Evolutionary conservation across 1,140 invertebrate species (phyloP), one percentile per base, ranked within the genome.

Genomic region (Galleria mellonella): DNA sequence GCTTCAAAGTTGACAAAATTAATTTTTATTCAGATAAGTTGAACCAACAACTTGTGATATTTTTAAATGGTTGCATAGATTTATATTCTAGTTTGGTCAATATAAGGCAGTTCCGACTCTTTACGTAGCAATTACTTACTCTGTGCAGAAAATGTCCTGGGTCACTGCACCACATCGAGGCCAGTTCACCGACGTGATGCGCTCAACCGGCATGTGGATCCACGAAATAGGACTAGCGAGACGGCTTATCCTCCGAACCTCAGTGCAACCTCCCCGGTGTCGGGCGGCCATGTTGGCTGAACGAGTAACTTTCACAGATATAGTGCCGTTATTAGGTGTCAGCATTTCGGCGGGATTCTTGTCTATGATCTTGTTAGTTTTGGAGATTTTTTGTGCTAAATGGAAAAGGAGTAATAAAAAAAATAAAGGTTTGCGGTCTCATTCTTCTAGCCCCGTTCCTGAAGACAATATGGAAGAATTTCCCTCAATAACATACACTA

Each of bases 261-360:
- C 55, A n/a, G 52, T 66, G 2, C 50, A 42, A 8, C 60, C 72
- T n/a, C 73, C 75, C 1, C 60, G 68, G 0, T 83, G 78, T 47
- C 55, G 68, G 35, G 61, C 72, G 0, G 56, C 75, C 0, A 44
- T 83, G 4, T 51, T 83, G 10, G 78, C 78, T 36, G 78, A 83
- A 52, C 56, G 69, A 45, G 78, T 83, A 2, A 81, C 74, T 9
- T 57, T 78, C 13, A 48, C 56, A 13, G 78, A 83, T 37, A 47
- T 83, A 0, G 47, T 60, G 0, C 64, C 74, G 0, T 33, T 71
- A 6, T 28, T 81, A 9, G 30, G 51, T 4, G 9, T 72, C 0
- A 68, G 65, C 7, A 10, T 58, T 0, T 15, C 51, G 4, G 70
- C 60, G 3, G 56, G 49, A 7, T 2, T 67, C 9, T 4, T 61